A percentile compares a stretch with the other conserved stretches of the same genome.
Evolutionary conservation across 2,797 vertebrate genomes (phyloP).

Genomic region (Borostomias antarcticus): DNA sequence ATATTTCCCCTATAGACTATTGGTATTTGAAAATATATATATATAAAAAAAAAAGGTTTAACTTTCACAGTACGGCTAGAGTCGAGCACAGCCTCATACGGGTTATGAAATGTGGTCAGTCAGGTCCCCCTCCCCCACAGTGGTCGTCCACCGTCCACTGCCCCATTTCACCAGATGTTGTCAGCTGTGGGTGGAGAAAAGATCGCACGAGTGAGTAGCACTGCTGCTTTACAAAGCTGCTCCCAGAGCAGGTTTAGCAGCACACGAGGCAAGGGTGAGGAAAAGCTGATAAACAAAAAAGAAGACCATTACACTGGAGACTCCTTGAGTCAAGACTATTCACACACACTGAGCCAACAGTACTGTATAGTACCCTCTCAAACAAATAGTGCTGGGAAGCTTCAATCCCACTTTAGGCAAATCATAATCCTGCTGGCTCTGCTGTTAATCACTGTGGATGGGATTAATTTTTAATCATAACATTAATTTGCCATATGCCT

Average conservation of each 20-base stretch:
- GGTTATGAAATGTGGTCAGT: conserved; percentile 47
- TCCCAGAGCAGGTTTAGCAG: conserved; percentile 1
- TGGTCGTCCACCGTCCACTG: conserved; percentile 39
- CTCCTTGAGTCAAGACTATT: not conserved
- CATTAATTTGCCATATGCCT: conserved; percentile 1
- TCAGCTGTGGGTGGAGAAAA: conserved; percentile 47
- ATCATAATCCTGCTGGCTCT: not conserved
- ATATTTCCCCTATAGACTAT: no score
- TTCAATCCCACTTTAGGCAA: not conserved
- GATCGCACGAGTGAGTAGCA: conserved; percentile 28
- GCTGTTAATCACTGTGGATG: conserved; percentile 5
- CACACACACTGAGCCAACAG: not conserved
- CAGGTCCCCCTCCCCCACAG: conserved; percentile 39
- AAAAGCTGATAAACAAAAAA: not conserved
- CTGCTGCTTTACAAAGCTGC: conserved; percentile 14
- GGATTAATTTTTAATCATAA: conserved; percentile 8
- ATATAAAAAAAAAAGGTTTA: no score
- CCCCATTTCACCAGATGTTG: conserved; percentile 61
- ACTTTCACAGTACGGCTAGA: no score
- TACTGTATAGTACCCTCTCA: not conserved
- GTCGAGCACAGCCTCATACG: no score
- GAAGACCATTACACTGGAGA: not conserved
- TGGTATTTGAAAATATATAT: no score
- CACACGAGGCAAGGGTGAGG: not conserved
- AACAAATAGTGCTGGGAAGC: not conserved